Evolutionary conservation across 2,888 invertebrate species (phyloP).

Genomic region (Thysanoteuthis rhombus): DNA sequence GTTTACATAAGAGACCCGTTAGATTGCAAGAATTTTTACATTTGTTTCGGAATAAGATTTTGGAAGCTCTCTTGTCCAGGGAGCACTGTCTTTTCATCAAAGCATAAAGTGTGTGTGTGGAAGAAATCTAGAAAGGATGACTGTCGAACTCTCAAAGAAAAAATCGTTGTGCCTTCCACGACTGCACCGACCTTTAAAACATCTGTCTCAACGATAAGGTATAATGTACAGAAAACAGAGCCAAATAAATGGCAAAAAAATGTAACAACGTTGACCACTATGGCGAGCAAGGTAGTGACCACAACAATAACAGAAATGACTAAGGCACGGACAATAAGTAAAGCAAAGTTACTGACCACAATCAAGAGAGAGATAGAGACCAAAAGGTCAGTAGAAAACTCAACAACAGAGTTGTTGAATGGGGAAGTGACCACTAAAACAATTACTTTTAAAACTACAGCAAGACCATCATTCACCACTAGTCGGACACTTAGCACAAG

Average conservation of each 20-base stretch:
- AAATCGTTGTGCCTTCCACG: background rate
- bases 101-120: constrained; percentile 45
- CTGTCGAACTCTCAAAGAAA: background rate
- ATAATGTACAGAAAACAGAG: background rate
- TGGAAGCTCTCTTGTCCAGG: constrained; percentile 23
- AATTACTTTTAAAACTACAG: background rate
- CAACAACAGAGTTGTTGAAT: background rate
- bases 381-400: background rate
- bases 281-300: background rate
- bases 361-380: background rate
- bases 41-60: constrained; percentile 21
- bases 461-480: background rate
- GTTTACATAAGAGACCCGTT: background rate
- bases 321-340: background rate
- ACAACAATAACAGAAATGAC: background rate
- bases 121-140: constrained; percentile 40
- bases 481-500: background rate
- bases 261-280: background rate
- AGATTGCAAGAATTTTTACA: background rate
- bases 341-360: background rate
- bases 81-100: constrained; percentile 41
- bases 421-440: background rate
- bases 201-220: background rate
- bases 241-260: background rate
- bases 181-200: background rate